Conservation (phyloP, 2,113 vertebrate genomes). For the Dunckerocampus dactyliophorus region DNA sequence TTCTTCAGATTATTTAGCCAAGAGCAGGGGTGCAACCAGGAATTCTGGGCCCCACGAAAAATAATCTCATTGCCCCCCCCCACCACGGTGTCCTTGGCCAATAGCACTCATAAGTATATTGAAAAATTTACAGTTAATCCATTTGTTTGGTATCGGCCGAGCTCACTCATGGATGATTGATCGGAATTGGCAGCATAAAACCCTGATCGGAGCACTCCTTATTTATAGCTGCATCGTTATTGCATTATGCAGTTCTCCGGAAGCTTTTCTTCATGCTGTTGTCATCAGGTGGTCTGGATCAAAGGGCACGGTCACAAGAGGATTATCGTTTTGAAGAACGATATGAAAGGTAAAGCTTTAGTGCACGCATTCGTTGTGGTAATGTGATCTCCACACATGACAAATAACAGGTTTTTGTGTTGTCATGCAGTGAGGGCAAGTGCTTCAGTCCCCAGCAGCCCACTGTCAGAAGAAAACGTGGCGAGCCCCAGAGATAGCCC, state of each 20-base stretch:
- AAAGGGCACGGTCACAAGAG: slow-evolving; percentile 98
- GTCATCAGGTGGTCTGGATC: slow-evolving; percentile 91
- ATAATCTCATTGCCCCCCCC: too few species aligned
- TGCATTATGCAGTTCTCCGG: neutral
- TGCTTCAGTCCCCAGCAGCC: slow-evolving; percentile 54
- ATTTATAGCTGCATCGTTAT: neutral
- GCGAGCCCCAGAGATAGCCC: slow-evolving; percentile 54
- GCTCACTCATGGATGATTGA: too few species aligned
- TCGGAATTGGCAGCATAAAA: too few species aligned
- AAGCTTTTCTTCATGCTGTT: neutral
- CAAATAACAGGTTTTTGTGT: slow-evolving; percentile 2
- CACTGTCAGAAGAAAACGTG: slow-evolving; percentile 35
- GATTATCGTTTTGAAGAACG: slow-evolving; percentile 96
- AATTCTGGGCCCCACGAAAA: too few species aligned
- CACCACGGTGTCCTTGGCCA: too few species aligned
- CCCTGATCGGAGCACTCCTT: too few species aligned
- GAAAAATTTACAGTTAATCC: too few species aligned
- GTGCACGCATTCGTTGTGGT: neutral
- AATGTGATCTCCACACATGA: neutral
- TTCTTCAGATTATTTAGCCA: too few species aligned
- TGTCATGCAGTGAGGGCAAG: slow-evolving; percentile 52
- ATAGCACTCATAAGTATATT: too few species aligned
- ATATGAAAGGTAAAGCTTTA: slow-evolving; percentile 88
- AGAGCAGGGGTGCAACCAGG: too few species aligned
- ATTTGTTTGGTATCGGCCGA: too few species aligned